phyloP scores from a whole-genome alignment of 2,888 invertebrate species.

The Drosophila acutilabella region DNA sequence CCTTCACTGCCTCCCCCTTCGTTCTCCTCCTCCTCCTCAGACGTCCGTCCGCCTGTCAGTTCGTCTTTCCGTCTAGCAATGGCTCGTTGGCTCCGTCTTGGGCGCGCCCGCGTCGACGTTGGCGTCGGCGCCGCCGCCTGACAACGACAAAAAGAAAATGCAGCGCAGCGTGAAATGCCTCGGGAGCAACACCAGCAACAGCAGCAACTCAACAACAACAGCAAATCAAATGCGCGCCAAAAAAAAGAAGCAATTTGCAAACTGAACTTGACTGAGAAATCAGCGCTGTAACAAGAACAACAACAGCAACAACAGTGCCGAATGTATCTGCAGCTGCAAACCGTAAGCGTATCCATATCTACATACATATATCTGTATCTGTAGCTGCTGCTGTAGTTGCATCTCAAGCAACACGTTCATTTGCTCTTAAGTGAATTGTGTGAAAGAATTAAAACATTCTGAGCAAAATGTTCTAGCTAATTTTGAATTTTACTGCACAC shows the following conservation, averaged over 20 bases:
- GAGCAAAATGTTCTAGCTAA: constrained; percentile 20
- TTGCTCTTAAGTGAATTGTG: constrained; percentile 52
- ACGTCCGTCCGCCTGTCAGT: constrained; percentile 29
- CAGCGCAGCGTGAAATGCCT: constrained; percentile 74
- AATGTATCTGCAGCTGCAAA: constrained; percentile 19
- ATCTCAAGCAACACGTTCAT: constrained; percentile 38
- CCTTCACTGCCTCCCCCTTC: constrained; percentile 1
- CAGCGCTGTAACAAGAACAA: constrained; percentile 53
- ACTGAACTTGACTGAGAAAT: constrained; percentile 84
- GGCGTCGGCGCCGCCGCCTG: constrained; percentile 64
- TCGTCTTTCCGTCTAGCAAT: constrained; percentile 64
- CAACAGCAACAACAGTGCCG: constrained; percentile 21
- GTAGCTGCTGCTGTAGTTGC: constrained; percentile 15
- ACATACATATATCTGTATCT: constrained; percentile 1
- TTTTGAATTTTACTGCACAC: constrained; percentile 29
- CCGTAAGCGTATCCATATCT: constrained; percentile 9
- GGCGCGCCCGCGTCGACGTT: constrained; percentile 58
- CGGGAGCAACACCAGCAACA: constrained; percentile 55
- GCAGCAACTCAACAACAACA: constrained; percentile 50
- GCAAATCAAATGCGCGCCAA: constrained; percentile 70
- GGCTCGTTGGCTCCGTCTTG: constrained; percentile 73
- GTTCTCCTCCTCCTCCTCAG: constrained; percentile 16
- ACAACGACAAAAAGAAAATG: constrained; percentile 67
- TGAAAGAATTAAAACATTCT: constrained; percentile 31
- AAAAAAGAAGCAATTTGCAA: constrained; percentile 70